Evolutionary conservation across 2,113 vertebrate species (phyloP).

Genomic region (Corythoichthys haematopterus): DNA sequence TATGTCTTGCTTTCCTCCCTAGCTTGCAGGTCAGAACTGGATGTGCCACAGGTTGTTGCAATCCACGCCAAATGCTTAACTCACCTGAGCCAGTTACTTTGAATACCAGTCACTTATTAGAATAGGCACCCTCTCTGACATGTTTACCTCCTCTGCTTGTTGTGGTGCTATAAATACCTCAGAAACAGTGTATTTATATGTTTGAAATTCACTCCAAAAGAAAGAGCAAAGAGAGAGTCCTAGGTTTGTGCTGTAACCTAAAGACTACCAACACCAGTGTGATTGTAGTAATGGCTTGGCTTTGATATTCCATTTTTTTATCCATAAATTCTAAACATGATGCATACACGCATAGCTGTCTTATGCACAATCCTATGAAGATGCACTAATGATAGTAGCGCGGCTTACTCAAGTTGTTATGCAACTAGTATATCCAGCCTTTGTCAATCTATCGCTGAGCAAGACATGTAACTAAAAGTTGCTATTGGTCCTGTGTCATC

Average conservation of each 20-base stretch:
- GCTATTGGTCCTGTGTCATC: not conserved
- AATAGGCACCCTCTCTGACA: not conserved
- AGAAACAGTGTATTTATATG: conserved; percentile 7
- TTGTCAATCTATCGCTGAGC: not conserved
- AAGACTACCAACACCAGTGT: too few relatives aligned
- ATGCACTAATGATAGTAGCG: not conserved
- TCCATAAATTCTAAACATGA: too few relatives aligned
- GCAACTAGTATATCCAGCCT: not conserved
- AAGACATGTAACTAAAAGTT: not conserved
- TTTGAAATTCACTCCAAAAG: too few relatives aligned
- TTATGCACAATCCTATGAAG: not conserved
- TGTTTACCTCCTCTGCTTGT: conserved; percentile 1
- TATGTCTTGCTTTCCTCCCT: not conserved
- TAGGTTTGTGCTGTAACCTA: too few relatives aligned
- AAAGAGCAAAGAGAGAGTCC: too few relatives aligned
- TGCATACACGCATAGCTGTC: not conserved
- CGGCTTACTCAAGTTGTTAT: not conserved
- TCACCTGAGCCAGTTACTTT: not conserved
- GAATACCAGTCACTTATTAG: not conserved
- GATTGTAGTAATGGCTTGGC: too few relatives aligned
- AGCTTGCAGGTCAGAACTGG: not conserved
- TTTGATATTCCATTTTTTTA: too few relatives aligned
- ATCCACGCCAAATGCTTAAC: not conserved
- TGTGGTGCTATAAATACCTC: conserved; percentile 42
- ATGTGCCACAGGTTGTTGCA: conserved; percentile 56